These are phyloP conservation scores for Ascaphus truei DNA, from an alignment of 2,113 vertebrate species.

Conservation along the genomic window DNA sequence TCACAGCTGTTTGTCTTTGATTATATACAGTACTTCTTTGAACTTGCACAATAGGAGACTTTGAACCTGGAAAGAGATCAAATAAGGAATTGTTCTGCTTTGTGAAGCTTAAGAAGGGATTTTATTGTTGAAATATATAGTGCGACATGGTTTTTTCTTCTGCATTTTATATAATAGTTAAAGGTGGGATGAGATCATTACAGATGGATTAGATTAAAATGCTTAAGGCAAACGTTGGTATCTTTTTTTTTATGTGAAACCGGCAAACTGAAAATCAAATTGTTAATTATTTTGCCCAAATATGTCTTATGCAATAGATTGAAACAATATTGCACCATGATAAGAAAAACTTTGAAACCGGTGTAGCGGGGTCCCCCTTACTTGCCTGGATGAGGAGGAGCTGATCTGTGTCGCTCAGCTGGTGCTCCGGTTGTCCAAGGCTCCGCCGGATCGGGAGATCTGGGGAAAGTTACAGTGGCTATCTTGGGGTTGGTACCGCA, in stretches of 20 bases:
- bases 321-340: no score
- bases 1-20: conserved; percentile 99
- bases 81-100: conserved; percentile 92
- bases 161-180: conserved; percentile 80
- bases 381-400: no score
- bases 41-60: conserved; percentile 97
- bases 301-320: no score
- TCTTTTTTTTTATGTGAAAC: conserved; percentile 42
- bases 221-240: conserved; percentile 64
- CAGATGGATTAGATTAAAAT: conserved; percentile 80
- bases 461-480: no score
- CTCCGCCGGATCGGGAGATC: no score
- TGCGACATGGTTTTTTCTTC: conserved; percentile 73
- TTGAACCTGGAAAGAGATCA: conserved; percentile 99
- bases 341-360: no score
- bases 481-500: no score
- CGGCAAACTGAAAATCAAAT: background rate
- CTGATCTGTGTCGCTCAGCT: no score
- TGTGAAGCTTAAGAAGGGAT: conserved; percentile 93
- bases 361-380: no score
- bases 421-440: no score
- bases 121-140: conserved; percentile 95
- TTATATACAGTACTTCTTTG: conserved; percentile 88
- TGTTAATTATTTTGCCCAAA: no score
- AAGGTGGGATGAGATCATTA: conserved; percentile 80